Percentiles rank a stretch among this genome's conserved stretches.
Evolutionary conservation across 2,797 vertebrate species (phyloP).

Genomic region (Helicolenus hilgendorfi): DNA sequence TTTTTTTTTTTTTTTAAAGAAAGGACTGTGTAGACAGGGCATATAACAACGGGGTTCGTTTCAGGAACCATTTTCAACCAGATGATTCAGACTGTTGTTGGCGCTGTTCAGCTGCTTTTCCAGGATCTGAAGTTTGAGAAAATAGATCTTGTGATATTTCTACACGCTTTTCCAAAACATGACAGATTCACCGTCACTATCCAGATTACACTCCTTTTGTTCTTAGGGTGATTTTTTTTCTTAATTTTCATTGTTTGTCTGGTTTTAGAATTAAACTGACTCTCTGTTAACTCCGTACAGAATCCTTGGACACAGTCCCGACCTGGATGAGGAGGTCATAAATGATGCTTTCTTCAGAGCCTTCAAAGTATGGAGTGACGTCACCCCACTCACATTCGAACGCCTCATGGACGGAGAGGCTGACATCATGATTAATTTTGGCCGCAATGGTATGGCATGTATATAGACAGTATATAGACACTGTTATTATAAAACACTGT

Average conservation of each 20-base stretch:
- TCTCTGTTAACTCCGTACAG: conserved; percentile 75
- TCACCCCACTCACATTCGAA: conserved; percentile 94
- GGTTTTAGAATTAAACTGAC: neutral
- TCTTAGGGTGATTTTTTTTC: neutral
- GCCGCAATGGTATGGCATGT: conserved; percentile 94
- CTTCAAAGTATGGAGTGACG: conserved; percentile 98
- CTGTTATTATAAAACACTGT: neutral
- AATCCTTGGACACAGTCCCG: conserved; percentile 95
- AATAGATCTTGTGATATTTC: neutral
- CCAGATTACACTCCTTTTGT: neutral
- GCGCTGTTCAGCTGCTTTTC: conserved; percentile 2
- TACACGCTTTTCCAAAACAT: neutral
- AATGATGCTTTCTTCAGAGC: conserved; percentile 97
- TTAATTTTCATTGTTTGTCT: neutral
- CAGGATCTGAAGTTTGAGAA: neutral
- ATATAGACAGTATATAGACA: neutral
- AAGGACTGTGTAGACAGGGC: conserved; percentile 34
- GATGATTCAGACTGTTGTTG: conserved; percentile 56
- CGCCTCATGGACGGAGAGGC: conserved; percentile 97
- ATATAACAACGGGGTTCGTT: conserved; percentile 33
- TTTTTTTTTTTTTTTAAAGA: conserved; percentile 38
- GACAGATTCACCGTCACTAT: neutral
- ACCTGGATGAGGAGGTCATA: conserved; percentile 96
- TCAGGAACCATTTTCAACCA: conserved; percentile 44
- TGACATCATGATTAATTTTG: conserved; percentile 99